phyloP scores from a whole-genome alignment of 1,140 invertebrate species.

The Thrips palmi region DNA sequence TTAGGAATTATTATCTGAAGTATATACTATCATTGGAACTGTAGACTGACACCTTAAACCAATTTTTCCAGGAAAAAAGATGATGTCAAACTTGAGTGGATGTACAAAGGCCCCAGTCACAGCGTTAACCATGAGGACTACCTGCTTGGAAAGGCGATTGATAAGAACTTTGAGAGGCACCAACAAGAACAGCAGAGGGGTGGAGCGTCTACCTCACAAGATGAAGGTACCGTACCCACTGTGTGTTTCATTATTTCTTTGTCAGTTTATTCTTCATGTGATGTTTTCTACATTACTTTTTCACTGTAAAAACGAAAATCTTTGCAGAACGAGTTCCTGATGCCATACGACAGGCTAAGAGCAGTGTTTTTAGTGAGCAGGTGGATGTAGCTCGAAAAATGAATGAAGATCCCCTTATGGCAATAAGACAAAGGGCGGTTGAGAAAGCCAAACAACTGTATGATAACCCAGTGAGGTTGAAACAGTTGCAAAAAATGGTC shows the following conservation, averaged over 20 bases:
- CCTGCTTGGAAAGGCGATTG: conserved; percentile 68
- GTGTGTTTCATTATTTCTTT: conserved; percentile 11
- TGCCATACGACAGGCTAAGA: not conserved
- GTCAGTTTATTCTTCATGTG: not conserved
- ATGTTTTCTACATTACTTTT: not conserved
- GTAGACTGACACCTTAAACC: too few species aligned
- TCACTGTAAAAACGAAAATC: not conserved
- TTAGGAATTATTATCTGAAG: too few species aligned
- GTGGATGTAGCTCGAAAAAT: conserved; percentile 67
- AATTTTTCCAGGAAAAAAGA: too few species aligned
- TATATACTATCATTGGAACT: too few species aligned
- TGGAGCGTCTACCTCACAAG: conserved; percentile 33
- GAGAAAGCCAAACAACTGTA: conserved; percentile 60
- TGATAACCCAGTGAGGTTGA: conserved; percentile 79
- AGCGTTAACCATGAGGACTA: conserved; percentile 71
- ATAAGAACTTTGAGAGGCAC: conserved; percentile 61
- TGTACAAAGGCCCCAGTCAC: conserved; percentile 71
- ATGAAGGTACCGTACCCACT: conserved; percentile 49
- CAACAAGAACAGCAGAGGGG: conserved; percentile 31
- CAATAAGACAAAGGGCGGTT: conserved; percentile 69
- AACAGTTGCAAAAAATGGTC: conserved; percentile 60
- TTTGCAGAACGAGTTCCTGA: not conserved
- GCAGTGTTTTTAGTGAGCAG: conserved; percentile 40
- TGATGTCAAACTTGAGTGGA: conserved; percentile 57
- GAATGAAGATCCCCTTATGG: conserved; percentile 74